Conservation (phyloP, 2,888 invertebrate genomes). For the Hirtodrosophila confusa region DNA sequence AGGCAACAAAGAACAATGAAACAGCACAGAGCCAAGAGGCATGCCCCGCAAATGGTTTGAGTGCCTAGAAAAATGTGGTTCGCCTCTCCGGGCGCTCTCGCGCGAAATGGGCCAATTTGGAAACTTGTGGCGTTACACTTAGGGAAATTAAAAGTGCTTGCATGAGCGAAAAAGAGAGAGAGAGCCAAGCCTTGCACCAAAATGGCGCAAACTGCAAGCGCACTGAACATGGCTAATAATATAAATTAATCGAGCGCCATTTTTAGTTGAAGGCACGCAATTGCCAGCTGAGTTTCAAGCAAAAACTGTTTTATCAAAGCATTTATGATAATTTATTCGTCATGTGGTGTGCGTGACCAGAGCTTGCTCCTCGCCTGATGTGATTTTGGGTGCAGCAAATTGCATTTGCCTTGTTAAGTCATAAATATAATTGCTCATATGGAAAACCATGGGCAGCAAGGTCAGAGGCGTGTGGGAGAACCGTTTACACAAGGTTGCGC, state of each 20-base stretch:
- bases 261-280: conserved; percentile 44
- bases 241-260: conserved; percentile 64
- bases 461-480: conserved; percentile 17
- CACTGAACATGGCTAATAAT: conserved; percentile 54
- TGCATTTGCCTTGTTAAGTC: conserved; percentile 67
- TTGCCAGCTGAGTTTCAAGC: conserved; percentile 13
- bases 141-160: conserved; percentile 74
- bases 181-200: conserved; percentile 9
- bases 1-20: conserved; percentile 66
- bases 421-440: conserved; percentile 64
- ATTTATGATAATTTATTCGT: conserved; percentile 77
- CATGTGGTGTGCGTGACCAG: conserved; percentile 63
- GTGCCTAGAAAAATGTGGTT: conserved; percentile 49
- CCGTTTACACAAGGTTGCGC: conserved; percentile 1
- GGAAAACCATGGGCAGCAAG: conserved; percentile 27
- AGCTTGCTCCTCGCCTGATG: conserved; percentile 11
- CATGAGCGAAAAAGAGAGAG: conserved; percentile 16
- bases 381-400: conserved; percentile 75
- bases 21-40: conserved; percentile 11
- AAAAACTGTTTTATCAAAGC: conserved; percentile 48
- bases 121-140: conserved; percentile 74
- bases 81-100: conserved; percentile 41
- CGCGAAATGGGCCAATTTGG: conserved; percentile 66
- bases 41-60: conserved; percentile 43
- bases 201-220: conserved; percentile 45